Conservation (phyloP, 2,888 invertebrate species). For the Notodonta ziczac region DNA sequence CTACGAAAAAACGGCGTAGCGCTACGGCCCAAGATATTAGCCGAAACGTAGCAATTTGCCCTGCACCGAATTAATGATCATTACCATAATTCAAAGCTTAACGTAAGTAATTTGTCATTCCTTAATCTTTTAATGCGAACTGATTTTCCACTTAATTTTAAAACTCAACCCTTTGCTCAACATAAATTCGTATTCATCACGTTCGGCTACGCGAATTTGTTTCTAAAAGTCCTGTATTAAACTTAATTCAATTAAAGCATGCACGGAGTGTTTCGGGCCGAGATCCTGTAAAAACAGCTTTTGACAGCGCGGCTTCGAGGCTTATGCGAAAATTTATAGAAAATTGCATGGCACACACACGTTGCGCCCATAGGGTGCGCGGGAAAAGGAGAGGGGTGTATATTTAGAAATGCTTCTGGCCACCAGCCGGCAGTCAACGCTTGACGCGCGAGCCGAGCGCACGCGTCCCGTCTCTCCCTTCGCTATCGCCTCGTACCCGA, state of each 20-base stretch:
- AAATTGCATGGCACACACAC: slow-evolving; percentile 79
- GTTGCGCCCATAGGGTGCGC: slow-evolving; percentile 73
- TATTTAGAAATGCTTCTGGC: slow-evolving; percentile 77
- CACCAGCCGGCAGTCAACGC: slow-evolving; percentile 70
- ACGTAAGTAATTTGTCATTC: slow-evolving; percentile 32
- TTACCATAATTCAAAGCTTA: slow-evolving; percentile 34
- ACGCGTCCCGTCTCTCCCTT: slow-evolving; percentile 52
- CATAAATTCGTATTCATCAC: not conserved
- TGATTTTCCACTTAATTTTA: slow-evolving; percentile 18
- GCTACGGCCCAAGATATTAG: slow-evolving; percentile 39
- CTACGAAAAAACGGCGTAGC: slow-evolving; percentile 44
- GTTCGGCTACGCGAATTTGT: not conserved
- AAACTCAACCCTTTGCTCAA: slow-evolving; percentile 3
- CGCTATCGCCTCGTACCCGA: slow-evolving; percentile 58
- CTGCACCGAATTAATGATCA: slow-evolving; percentile 31
- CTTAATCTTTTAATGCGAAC: slow-evolving; percentile 20
- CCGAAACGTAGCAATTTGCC: slow-evolving; percentile 35
- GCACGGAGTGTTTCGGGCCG: slow-evolving; percentile 56
- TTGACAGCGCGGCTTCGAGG: slow-evolving; percentile 79
- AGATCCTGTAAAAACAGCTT: slow-evolving; percentile 75
- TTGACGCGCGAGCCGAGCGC: slow-evolving; percentile 62
- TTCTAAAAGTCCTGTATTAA: slow-evolving; percentile 49
- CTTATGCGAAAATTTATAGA: slow-evolving; percentile 83
- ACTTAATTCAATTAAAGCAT: slow-evolving; percentile 75
- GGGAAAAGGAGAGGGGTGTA: slow-evolving; percentile 74